A percentile compares a stretch with the other conserved stretches of the same genome.
These are phyloP conservation scores for Vanacampus margaritifer DNA, from an alignment of 2,113 vertebrate genomes.

Conservation along the genomic window DNA sequence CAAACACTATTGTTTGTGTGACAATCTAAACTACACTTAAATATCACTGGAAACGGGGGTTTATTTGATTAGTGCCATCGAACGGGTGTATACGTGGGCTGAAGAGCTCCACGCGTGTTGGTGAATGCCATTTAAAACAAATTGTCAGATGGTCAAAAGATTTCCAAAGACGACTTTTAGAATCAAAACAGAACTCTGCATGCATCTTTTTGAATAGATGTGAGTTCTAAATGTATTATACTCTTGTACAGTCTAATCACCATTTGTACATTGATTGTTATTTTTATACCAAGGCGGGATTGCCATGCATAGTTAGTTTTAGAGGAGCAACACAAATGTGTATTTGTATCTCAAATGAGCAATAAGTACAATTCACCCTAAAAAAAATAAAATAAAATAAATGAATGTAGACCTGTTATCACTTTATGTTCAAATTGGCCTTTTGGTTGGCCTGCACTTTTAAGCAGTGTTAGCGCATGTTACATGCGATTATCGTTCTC, in stretches of 20 bases:
- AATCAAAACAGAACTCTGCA: constrained; percentile 31
- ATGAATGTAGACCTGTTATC: constrained; percentile 13
- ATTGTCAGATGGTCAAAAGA: constrained; percentile 12
- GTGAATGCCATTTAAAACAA: constrained; percentile 16
- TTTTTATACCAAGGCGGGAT: constrained; percentile 28
- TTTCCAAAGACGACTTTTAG: constrained; percentile 27
- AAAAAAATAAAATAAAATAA: too few species aligned
- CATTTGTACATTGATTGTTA: constrained; percentile 46
- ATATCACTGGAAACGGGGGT: constrained; percentile 27
- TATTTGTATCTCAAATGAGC: constrained; percentile 23
- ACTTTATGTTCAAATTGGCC: constrained; percentile 2
- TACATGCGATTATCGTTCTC: neutral
- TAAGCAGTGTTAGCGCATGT: neutral
- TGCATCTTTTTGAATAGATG: constrained; percentile 24
- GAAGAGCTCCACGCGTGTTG: constrained; percentile 10
- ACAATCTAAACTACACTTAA: neutral
- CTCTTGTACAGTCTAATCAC: constrained; percentile 44
- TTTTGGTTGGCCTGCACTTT: neutral
- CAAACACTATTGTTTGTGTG: neutral
- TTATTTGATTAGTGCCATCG: neutral
- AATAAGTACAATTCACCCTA: constrained; percentile 21
- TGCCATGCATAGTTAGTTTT: constrained; percentile 16
- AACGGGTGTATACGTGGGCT: constrained; percentile 30
- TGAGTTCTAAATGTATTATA: constrained; percentile 48
- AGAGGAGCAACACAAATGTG: constrained; percentile 7